A percentile compares a stretch with the other conserved stretches of the same genome.
These are phyloP conservation scores for Littorina saxatilis DNA, from an alignment of 1,140 invertebrate genomes.

Conservation along the genomic window DNA sequence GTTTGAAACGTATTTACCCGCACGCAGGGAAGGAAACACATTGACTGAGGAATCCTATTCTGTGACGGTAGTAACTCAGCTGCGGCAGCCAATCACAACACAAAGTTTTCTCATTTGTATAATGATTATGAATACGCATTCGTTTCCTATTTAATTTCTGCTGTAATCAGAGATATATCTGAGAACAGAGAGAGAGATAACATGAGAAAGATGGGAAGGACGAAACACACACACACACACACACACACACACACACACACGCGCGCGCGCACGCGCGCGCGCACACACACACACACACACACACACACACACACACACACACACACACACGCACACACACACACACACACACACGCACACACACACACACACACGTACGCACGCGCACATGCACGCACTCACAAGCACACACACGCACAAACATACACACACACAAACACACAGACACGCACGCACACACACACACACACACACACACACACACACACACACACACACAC, in stretches of 20 bases:
- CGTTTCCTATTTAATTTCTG: too few relatives aligned
- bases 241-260: background rate
- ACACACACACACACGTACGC: background rate
- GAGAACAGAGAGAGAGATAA: too few relatives aligned
- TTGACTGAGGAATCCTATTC: too few relatives aligned
- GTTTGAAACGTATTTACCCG: too few relatives aligned
- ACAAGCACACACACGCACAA: too few relatives aligned
- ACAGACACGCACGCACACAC: slow-evolving; percentile 9
- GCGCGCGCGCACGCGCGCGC: background rate
- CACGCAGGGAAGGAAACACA: too few relatives aligned
- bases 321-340: background rate
- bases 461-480: slow-evolving; percentile 15
- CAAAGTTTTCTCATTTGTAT: too few relatives aligned
- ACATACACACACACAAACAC: too few relatives aligned
- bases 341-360: slow-evolving; percentile 3
- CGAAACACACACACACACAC: background rate
- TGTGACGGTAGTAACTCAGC: too few relatives aligned
- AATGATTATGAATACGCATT: too few relatives aligned
- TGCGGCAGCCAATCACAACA: too few relatives aligned
- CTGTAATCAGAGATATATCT: too few relatives aligned
- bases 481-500: slow-evolving; percentile 15
- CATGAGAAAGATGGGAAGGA: background rate
- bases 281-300: background rate
- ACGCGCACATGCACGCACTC: background rate
- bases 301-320: background rate